A percentile compares a stretch with the other conserved stretches of the same genome.
Evolutionary conservation across 2,797 vertebrate species (phyloP).

Genomic region (Enteromius argenteus): DNA sequence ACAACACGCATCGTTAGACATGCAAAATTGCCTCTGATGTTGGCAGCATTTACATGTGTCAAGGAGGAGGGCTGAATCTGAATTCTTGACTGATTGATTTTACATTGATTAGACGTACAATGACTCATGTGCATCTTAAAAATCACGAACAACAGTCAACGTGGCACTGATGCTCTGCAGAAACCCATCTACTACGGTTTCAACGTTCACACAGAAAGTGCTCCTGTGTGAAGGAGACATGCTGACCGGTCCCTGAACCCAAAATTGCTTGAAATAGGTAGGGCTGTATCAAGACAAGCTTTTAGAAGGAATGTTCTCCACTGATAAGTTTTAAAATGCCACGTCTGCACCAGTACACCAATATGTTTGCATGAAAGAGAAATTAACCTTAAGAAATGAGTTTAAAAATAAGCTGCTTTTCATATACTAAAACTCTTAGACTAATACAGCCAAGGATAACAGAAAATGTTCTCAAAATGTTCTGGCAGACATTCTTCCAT

Average conservation of each 20-base stretch:
- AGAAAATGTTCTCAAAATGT: not conserved
- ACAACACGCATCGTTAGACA: not conserved
- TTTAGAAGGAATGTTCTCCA: conserved; percentile 63
- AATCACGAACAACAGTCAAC: conserved; percentile 20
- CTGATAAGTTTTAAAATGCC: conserved; percentile 56
- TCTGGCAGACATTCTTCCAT: not conserved
- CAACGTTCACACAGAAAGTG: conserved; percentile 53
- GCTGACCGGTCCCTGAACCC: conserved; percentile 65
- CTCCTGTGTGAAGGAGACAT: conserved; percentile 40
- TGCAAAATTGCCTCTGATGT: conserved; percentile 7
- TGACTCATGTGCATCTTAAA: conserved; percentile 23
- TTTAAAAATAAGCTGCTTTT: conserved; percentile 8
- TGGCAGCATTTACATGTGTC: not conserved
- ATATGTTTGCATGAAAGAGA: not conserved
- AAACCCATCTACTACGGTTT: conserved; percentile 55
- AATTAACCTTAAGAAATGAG: not conserved
- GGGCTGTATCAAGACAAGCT: conserved; percentile 51
- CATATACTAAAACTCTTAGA: not conserved
- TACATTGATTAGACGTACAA: conserved; percentile 51
- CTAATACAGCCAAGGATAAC: not conserved
- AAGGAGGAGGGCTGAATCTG: not conserved
- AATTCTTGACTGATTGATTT: conserved; percentile 47
- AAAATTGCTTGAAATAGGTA: conserved; percentile 12
- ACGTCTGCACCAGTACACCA: not conserved
- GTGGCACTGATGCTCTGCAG: not conserved